These are phyloP conservation scores for Platycnemis pennipes DNA, from an alignment of 2,888 invertebrate species.

Conservation along the genomic window DNA sequence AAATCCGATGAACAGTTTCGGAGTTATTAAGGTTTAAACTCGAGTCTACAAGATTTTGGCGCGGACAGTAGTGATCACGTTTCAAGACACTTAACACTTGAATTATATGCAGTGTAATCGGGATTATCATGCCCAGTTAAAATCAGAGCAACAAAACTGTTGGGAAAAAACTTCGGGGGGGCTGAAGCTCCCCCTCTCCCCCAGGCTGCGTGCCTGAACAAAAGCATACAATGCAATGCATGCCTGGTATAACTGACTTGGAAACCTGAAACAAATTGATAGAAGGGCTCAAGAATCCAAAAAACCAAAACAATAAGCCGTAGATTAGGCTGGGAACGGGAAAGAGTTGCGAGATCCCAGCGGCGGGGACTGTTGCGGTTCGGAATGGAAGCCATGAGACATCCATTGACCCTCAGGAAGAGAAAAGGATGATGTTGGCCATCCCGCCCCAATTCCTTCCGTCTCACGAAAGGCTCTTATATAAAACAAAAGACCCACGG, in stretches of 20 bases:
- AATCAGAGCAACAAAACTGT: too few relatives aligned
- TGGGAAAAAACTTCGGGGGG: too few relatives aligned
- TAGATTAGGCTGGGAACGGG: background rate
- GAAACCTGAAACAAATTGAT: background rate
- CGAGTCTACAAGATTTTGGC: too few relatives aligned
- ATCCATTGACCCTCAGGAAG: background rate
- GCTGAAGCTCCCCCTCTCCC: too few relatives aligned
- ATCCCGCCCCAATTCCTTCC: background rate
- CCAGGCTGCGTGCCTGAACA: too few relatives aligned
- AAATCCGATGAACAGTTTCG: too few relatives aligned
- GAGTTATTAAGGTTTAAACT: too few relatives aligned
- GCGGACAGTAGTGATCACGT: too few relatives aligned
- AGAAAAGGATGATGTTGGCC: background rate
- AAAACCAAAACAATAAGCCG: background rate
- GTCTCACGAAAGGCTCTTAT: background rate
- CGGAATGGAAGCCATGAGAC: background rate
- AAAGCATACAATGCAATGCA: too few relatives aligned
- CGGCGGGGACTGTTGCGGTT: background rate
- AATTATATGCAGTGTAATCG: too few relatives aligned
- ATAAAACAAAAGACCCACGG: background rate
- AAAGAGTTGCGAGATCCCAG: background rate
- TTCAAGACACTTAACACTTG: too few relatives aligned
- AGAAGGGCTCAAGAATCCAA: background rate
- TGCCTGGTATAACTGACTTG: background rate
- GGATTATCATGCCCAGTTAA: too few relatives aligned